Percentiles rank a stretch among this genome's conserved stretches.
Evolutionary conservation across 2,797 vertebrate species (phyloP).

Genomic region (Telmatherina bonti): DNA sequence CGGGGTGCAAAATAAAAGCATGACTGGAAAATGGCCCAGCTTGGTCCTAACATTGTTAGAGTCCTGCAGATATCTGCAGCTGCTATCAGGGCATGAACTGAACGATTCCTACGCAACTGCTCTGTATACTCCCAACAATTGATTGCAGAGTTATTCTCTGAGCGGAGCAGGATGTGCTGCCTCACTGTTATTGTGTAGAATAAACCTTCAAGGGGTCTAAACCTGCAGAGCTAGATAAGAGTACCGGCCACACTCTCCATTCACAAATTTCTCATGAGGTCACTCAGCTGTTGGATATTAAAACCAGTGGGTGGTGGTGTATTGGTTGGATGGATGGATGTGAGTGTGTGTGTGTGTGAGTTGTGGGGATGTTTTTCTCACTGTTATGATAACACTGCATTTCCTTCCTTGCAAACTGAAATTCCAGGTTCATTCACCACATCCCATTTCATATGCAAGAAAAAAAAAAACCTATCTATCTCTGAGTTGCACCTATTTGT

Average conservation of each 20-base stretch:
- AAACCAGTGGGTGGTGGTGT: conserved; percentile 28
- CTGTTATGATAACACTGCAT: conserved; percentile 57
- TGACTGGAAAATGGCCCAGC: conserved; percentile 17
- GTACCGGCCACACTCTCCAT: conserved; percentile 56
- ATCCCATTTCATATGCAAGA: conserved; percentile 24
- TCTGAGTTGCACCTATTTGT: conserved; percentile 19
- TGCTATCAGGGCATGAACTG: conserved; percentile 63
- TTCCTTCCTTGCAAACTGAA: conserved; percentile 64
- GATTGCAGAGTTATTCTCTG: conserved; percentile 61
- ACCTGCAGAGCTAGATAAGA: conserved; percentile 71
- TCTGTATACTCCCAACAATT: conserved; percentile 54
- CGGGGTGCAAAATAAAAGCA: conserved; percentile 1
- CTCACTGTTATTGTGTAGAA: conserved; percentile 74
- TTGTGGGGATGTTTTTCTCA: conserved; percentile 74
- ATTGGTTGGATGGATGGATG: conserved; percentile 2
- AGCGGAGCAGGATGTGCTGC: conserved; percentile 74
- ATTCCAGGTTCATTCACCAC: conserved; percentile 28
- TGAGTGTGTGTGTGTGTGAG: background rate
- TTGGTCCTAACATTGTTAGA: conserved; percentile 35
- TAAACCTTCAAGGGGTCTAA: conserved; percentile 43
- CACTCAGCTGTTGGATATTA: conserved; percentile 72
- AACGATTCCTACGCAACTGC: conserved; percentile 49
- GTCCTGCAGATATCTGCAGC: conserved; percentile 62
- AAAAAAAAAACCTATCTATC: conserved; percentile 45
- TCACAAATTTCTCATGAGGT: conserved; percentile 78